Base-by-base conservation (phyloP, 2,888 invertebrate genomes). In the Clusia tigrina region DNA sequence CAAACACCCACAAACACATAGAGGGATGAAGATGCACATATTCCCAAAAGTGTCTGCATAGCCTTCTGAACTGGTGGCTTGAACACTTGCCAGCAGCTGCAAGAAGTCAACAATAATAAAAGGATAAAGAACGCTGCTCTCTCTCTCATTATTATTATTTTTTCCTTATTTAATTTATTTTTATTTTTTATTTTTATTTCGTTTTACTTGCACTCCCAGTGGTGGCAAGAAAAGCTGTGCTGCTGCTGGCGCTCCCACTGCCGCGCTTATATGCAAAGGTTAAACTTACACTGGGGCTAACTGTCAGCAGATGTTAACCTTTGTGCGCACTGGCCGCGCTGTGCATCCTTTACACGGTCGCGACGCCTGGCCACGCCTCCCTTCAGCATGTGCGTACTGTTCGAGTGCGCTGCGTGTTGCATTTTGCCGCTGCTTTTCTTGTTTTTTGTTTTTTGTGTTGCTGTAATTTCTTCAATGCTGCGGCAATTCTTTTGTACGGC, bases 261-360 rank as follows among this genome's bases (percentile, higher is more conserved):
- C n/a, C n/a, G n/a, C n/a, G n/a, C n/a, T n/a, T n/a, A n/a, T n/a
- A n/a, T 42, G 42, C n/a, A 42, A 42, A 42, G 42, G 42, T 42
- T 42, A 42, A 42, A 42, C 42, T 42, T 42, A 42, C 42, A 42
- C 42, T 42, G n/a, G 42, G 42, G n/a, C 42, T 42, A 42, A 10
- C 42, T 42, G 42, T 42, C 42, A 42, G 42, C 42, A 42, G 42
- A 42, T 42, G 42, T 42, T 42, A 42, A 42, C 42, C 42, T 17
- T 32, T 32, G 32, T 12, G 5, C 12, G 32, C 12, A 9, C 32
- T 5, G 12, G 32, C 32, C 12, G 32, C 32, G 12, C 32, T 32
- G 32, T 32, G 6, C 32, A 5, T 32, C 6, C 42, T 15, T n/a
- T 15, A 42, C 10, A 15, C 42, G 12, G 42, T 17, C 42, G n/a